Conservation (phyloP, 1,140 invertebrate species). For the Saccostrea cuccullata region DNA sequence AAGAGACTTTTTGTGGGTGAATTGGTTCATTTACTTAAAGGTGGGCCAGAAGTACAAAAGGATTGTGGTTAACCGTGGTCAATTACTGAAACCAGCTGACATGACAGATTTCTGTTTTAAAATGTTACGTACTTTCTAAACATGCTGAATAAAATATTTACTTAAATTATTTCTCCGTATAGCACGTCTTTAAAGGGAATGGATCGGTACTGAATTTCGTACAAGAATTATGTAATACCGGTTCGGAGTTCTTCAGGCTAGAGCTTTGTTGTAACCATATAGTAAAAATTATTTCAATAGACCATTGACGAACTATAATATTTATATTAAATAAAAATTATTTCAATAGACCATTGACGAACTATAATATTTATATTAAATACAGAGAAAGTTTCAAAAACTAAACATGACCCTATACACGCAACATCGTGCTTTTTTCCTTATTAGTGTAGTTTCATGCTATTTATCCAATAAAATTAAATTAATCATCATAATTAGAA, state of each 20-base stretch:
- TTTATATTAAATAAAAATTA: too few species aligned
- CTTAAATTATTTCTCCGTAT: background rate
- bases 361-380: too few species aligned
- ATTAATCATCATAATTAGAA: too few species aligned
- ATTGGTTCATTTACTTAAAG: background rate
- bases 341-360: too few species aligned
- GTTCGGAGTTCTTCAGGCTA: background rate
- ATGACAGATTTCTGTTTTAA: background rate
- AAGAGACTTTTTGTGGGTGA: too few species aligned
- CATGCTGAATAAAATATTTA: background rate
- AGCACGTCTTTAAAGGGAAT: background rate
- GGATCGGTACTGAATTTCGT: background rate
- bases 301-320: too few species aligned
- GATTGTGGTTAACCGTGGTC: background rate
- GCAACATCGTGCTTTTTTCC: too few species aligned
- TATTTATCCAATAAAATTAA: too few species aligned
- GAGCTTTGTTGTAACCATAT: background rate
- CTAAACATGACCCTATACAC: too few species aligned
- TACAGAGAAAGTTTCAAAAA: too few species aligned
- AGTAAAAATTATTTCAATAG: too few species aligned
- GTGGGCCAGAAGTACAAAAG: background rate
- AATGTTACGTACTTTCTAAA: background rate
- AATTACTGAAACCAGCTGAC: conserved; percentile 11
- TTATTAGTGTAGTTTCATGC: too few species aligned
- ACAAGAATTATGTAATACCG: background rate